phyloP scores from a whole-genome alignment of 2,888 invertebrate species.

The Drosophila affinis region DNA sequence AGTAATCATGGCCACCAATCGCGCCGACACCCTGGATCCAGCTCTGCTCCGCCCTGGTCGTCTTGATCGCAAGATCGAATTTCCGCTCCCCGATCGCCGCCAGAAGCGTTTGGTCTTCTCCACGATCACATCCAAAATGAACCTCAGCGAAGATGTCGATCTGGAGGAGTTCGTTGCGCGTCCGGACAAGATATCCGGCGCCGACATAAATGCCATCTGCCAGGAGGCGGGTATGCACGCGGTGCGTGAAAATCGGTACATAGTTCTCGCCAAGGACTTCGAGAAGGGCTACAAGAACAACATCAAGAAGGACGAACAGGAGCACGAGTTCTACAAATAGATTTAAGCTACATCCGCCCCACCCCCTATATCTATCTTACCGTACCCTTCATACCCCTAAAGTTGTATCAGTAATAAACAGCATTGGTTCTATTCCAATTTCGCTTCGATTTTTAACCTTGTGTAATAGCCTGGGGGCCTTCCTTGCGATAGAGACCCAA shows the following conservation, averaged over 20 bases:
- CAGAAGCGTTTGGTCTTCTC: conserved; percentile 98
- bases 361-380: background rate
- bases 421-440: background rate
- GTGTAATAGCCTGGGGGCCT: background rate
- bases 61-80: conserved; percentile 99
- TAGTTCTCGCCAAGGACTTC: conserved; percentile 99
- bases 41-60: conserved; percentile 89
- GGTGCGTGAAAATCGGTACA: conserved; percentile 98
- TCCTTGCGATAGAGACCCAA: background rate
- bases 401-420: background rate
- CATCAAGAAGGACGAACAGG: conserved; percentile 97
- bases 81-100: conserved; percentile 94
- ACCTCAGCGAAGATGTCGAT: conserved; percentile 98
- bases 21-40: conserved; percentile 99
- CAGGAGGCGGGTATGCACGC: conserved; percentile 99
- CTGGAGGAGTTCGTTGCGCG: conserved; percentile 99
- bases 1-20: conserved; percentile 98
- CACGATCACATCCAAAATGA: conserved; percentile 98
- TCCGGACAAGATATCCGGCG: conserved; percentile 99
- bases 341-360: background rate
- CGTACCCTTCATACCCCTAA: background rate
- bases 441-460: background rate
- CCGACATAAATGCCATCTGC: conserved; percentile 99
- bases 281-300: conserved; percentile 99
- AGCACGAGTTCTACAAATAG: conserved; percentile 99